Base-by-base conservation (phyloP, 2,888 invertebrate species). In the Caenorhabditis sp. region DNA sequence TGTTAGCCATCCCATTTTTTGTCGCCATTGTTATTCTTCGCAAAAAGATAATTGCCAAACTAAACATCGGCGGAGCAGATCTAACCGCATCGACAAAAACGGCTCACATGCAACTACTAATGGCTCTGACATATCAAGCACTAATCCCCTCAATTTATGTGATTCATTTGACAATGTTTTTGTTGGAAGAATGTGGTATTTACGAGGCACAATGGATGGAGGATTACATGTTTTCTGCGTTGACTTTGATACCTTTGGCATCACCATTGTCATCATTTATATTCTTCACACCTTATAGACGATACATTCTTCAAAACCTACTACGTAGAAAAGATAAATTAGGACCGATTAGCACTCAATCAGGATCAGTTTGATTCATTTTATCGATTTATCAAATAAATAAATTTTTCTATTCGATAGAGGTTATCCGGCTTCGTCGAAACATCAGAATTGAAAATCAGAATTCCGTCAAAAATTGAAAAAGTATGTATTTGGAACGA, bases 211-310 rank as follows among this genome's bases (percentile, higher is more conserved):
- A 51, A 12, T 24, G 51, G 6, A 36, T 69, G 24, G 63, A 69
- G 49, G 54, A 69, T n/a, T 69, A 63, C 19, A 43, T 69, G 8
- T 58, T 69, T 54, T 63, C 63, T 23, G 68, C 60, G n/a, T 50
- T 69, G 19, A 59, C 62, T 19, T 55, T 69, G 8, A 69, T 69
- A 54, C 68, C 68, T 43, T 60, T 69, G n/a, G 59, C 58, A 54
- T 69, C 68, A 1, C 68, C 68, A 31, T 59, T 69, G 53, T 55
- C 68, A 24, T 69, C 68, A 1, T 69, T 69, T 23, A 63, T 69
- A 59, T 69, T 69, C 17, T 63, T 69, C 31, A 55, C 68, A 36
- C 68, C 68, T 10, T 69, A 69, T 59, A 58, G 59, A 37, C 23
- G 68, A 24, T 63, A 58, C 26, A n/a, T 69, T n/a, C n/a, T 60